phyloP scores from a whole-genome alignment of 2,113 vertebrate species.

The Addax nasomaculatus region DNA sequence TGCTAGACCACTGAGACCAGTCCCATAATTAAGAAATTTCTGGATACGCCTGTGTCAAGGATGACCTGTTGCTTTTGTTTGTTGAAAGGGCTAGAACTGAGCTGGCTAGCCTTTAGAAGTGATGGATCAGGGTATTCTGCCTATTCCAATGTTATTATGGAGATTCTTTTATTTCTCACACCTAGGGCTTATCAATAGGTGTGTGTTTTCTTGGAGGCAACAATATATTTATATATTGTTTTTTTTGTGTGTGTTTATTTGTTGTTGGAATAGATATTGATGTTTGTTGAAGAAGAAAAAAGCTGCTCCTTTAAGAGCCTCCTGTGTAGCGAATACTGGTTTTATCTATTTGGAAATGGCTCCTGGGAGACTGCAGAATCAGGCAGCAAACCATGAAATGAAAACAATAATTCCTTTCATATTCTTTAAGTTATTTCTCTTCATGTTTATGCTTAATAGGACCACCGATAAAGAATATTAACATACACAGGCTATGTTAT shows the following conservation, averaged over 20 bases:
- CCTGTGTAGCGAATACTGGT: background rate
- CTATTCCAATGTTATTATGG: background rate
- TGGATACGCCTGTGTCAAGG: background rate
- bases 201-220: background rate
- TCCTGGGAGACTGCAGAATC: background rate
- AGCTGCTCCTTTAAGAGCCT: background rate
- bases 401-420: background rate
- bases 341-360: background rate
- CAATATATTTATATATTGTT: background rate
- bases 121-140: background rate
- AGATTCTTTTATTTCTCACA: background rate
- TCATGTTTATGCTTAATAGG: background rate
- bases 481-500: background rate
- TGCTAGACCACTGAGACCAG: background rate
- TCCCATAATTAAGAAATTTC: background rate
- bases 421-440: background rate
- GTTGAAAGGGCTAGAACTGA: background rate
- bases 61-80: background rate
- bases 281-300: background rate
- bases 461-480: background rate
- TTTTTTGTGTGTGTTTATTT: background rate
- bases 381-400: background rate
- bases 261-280: background rate
- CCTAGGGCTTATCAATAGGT: background rate
- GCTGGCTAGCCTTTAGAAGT: background rate